Conservation (phyloP, 2,888 invertebrate species). For the Myopa testacea region DNA sequence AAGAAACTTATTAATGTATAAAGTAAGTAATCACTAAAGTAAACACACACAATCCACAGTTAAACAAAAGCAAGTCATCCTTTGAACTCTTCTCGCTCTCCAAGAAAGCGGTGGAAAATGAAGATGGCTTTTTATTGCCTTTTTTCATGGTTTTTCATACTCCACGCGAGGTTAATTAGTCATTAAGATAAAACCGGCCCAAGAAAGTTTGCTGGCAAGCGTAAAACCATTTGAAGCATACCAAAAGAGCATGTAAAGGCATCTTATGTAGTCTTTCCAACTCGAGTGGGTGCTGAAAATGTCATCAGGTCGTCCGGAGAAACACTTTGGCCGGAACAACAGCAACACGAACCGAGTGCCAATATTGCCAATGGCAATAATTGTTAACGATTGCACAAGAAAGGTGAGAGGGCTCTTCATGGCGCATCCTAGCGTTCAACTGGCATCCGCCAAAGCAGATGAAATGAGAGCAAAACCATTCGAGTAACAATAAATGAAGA, state of each 20-base stretch:
- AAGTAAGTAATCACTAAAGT: too few species aligned
- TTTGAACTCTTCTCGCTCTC: background rate
- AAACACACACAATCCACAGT: too few species aligned
- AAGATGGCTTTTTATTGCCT: background rate
- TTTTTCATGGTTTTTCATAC: background rate
- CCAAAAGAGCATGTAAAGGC: background rate
- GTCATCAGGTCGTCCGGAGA: background rate
- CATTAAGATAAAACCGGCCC: background rate
- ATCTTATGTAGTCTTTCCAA: background rate
- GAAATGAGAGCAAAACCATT: too few species aligned
- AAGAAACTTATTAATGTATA: too few species aligned
- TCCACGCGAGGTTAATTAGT: constrained; percentile 4
- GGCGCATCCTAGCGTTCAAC: too few species aligned
- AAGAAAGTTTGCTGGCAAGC: background rate
- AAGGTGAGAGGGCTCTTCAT: too few species aligned
- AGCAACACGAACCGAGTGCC: background rate
- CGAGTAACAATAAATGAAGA: background rate
- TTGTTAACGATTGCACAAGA: background rate
- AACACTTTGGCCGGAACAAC: background rate
- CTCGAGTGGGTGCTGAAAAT: background rate
- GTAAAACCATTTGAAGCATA: background rate
- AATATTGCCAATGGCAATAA: background rate
- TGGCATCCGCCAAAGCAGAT: too few species aligned
- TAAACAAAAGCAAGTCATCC: background rate
- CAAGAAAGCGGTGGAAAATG: background rate